Conservation (phyloP, 1,140 invertebrate species). For the Coptotermes formosanus region DNA sequence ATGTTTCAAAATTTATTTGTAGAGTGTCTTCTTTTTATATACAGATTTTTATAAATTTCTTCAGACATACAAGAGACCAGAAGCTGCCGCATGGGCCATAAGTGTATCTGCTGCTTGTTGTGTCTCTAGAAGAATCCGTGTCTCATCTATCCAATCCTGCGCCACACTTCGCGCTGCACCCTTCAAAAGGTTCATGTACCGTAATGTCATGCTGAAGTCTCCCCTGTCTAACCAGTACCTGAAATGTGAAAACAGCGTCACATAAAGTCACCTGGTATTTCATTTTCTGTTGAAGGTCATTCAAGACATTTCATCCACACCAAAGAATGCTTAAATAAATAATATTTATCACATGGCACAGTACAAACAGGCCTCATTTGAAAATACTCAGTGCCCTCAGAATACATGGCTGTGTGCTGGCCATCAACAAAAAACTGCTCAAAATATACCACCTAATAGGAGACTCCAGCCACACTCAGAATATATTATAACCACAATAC, state of each 20-base stretch:
- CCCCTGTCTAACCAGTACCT: constrained; percentile 85
- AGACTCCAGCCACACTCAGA: too few relatives aligned
- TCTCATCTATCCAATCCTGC: constrained; percentile 82
- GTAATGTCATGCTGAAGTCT: constrained; percentile 78
- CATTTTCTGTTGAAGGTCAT: too few relatives aligned
- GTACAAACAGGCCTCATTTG: too few relatives aligned
- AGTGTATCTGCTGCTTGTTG: constrained; percentile 84
- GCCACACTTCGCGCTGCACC: constrained; percentile 83
- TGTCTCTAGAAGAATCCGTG: constrained; percentile 81
- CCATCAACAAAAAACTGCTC: too few relatives aligned
- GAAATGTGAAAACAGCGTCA: constrained; percentile 28
- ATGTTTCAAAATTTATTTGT: neutral
- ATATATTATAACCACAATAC: too few relatives aligned
- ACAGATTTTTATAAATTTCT: constrained; percentile 8
- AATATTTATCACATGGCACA: too few relatives aligned
- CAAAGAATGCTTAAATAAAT: too few relatives aligned
- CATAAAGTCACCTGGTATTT: neutral
- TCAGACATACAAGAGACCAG: constrained; percentile 66
- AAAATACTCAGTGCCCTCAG: too few relatives aligned
- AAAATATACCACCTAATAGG: too few relatives aligned
- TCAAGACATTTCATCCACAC: too few relatives aligned
- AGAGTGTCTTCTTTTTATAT: neutral
- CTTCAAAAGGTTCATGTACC: constrained; percentile 86
- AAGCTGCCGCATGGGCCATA: constrained; percentile 78
- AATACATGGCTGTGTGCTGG: too few relatives aligned